Evolutionary conservation across 1,140 invertebrate species (phyloP).

Genomic region (Euwallacea similis): DNA sequence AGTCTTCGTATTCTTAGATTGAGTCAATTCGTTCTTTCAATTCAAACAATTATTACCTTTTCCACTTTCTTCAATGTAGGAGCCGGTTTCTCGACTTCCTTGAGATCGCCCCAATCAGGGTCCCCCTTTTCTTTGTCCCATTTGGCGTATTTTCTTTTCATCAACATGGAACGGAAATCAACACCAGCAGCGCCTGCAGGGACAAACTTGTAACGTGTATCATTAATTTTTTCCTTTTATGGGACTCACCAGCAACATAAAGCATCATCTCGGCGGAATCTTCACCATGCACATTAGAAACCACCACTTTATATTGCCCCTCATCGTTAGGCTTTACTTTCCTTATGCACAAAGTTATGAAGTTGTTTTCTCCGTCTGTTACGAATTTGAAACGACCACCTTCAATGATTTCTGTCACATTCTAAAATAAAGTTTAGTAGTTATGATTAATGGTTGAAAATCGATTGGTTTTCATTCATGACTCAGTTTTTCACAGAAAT

Average conservation of each 20-base stretch:
- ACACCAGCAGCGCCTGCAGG: constrained; percentile 87
- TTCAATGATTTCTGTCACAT: constrained; percentile 86
- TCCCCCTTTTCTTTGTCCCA: constrained; percentile 89
- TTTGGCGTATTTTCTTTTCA: constrained; percentile 94
- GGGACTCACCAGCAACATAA: constrained; percentile 86
- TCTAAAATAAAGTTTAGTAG: constrained; percentile 46
- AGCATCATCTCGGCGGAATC: constrained; percentile 93
- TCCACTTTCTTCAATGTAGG: constrained; percentile 88
- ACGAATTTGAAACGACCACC: constrained; percentile 90
- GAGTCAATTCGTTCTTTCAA: neutral
- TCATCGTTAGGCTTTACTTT: constrained; percentile 97
- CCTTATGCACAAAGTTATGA: constrained; percentile 90
- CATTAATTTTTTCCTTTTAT: neutral
- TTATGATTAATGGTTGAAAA: no score
- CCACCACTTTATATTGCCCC: constrained; percentile 91
- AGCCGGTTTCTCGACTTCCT: constrained; percentile 85
- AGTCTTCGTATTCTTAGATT: neutral
- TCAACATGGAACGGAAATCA: constrained; percentile 98
- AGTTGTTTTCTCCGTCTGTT: constrained; percentile 86
- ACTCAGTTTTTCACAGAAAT: no score
- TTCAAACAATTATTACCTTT: constrained; percentile 66
- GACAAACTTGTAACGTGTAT: constrained; percentile 9
- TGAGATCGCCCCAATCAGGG: constrained; percentile 89
- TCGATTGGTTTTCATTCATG: no score
- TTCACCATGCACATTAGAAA: constrained; percentile 91